A percentile compares a stretch with the other conserved stretches of the same genome.
Conservation (phyloP, 2,888 invertebrate genomes). For the Prosapia bicincta region DNA sequence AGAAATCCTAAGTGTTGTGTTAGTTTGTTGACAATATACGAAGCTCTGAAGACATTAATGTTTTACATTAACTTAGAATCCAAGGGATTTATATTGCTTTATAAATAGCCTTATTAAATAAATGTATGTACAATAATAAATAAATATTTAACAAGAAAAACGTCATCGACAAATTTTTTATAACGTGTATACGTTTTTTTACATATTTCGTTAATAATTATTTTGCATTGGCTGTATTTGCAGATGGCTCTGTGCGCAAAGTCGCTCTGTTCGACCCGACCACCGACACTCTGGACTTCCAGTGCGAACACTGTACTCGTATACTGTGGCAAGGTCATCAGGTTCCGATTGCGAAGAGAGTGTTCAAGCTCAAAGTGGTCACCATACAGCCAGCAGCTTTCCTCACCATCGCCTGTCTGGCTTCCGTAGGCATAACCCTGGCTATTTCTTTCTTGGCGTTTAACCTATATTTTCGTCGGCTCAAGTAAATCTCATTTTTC, state of each 20-base stretch:
- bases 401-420: slow-evolving; percentile 66
- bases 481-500: slow-evolving; percentile 45
- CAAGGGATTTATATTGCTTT: too few species aligned
- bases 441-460: slow-evolving; percentile 75
- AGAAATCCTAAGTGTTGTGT: too few species aligned
- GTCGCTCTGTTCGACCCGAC: slow-evolving; percentile 62
- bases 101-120: too few species aligned
- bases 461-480: slow-evolving; percentile 76
- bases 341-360: slow-evolving; percentile 73
- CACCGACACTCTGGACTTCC: slow-evolving; percentile 58
- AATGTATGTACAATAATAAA: too few species aligned
- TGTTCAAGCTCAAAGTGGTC: slow-evolving; percentile 69
- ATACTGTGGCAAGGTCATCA: slow-evolving; percentile 73
- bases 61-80: too few species aligned
- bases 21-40: too few species aligned
- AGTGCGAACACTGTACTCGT: slow-evolving; percentile 64
- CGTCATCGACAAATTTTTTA: too few species aligned
- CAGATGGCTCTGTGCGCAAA: slow-evolving; percentile 65
- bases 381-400: slow-evolving; percentile 75
- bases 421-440: slow-evolving; percentile 69
- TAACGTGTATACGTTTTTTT: too few species aligned
- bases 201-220: too few species aligned
- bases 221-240: too few species aligned
- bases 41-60: too few species aligned
- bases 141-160: too few species aligned